A percentile compares a stretch with the other conserved stretches of the same genome.
These are phyloP conservation scores for Eumeta japonica DNA, from an alignment of 1,140 invertebrate genomes.

Conservation along the genomic window DNA sequence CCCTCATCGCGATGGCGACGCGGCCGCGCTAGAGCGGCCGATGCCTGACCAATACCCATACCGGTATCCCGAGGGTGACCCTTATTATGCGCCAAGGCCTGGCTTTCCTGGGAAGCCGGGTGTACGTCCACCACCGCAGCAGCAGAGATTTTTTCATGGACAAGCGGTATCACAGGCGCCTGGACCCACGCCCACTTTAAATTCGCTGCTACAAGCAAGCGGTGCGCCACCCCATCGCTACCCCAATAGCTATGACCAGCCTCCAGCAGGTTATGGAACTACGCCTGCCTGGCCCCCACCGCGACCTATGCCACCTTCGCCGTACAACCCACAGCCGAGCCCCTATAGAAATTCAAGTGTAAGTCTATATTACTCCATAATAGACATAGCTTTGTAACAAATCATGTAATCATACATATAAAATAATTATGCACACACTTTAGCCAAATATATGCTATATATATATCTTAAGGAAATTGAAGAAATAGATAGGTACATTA, in stretches of 20 bases:
- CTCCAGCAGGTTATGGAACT: constrained; percentile 40
- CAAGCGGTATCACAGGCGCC: constrained; percentile 72
- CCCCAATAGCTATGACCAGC: constrained; percentile 52
- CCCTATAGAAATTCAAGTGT: constrained; percentile 56
- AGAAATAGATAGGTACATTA: too few species aligned
- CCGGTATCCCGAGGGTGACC: constrained; percentile 44
- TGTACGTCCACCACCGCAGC: constrained; percentile 30
- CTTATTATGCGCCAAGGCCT: constrained; percentile 41
- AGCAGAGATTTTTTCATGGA: constrained; percentile 63
- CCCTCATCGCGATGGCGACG: constrained; percentile 43
- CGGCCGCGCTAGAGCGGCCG: constrained; percentile 39
- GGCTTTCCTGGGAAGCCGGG: constrained; percentile 51
- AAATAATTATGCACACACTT: too few species aligned
- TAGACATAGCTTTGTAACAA: too few species aligned
- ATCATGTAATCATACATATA: too few species aligned
- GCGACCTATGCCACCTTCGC: constrained; percentile 50
- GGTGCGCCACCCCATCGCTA: constrained; percentile 65
- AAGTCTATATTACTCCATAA: constrained; percentile 18
- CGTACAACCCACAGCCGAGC: constrained; percentile 52
- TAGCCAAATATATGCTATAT: too few species aligned
- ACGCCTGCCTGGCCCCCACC: constrained; percentile 45
- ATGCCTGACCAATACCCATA: constrained; percentile 43
- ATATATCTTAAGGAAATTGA: too few species aligned
- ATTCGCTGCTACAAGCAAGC: constrained; percentile 83
- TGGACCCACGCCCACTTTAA: constrained; percentile 87